phyloP scores from a whole-genome alignment of 2,888 invertebrate genomes.

The Sericinus montela region DNA sequence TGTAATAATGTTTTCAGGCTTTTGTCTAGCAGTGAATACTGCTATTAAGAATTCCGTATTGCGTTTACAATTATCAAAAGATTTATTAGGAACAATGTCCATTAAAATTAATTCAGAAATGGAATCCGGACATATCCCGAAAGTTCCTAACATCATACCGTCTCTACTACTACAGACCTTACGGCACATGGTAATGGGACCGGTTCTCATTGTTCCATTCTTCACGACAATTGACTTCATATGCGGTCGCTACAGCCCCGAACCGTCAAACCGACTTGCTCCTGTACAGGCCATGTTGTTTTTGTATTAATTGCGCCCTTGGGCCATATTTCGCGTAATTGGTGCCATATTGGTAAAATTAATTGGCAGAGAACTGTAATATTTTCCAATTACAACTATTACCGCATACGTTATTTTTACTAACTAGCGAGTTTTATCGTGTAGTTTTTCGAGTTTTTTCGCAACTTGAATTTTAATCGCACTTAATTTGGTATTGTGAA shows the following conservation, averaged over 20 bases:
- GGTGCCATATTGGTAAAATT: conserved; percentile 17
- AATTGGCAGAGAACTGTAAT: conserved; percentile 10
- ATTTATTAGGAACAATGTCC: no score
- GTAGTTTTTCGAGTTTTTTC: no score
- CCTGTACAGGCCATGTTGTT: not conserved
- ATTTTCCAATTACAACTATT: conserved; percentile 11
- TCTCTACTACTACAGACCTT: conserved; percentile 2
- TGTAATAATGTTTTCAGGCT: no score
- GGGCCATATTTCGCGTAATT: conserved; percentile 17
- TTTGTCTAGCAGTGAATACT: no score
- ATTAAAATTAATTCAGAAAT: not conserved
- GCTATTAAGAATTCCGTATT: no score
- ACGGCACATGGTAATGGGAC: conserved; percentile 16
- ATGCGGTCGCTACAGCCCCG: not conserved
- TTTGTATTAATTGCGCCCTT: conserved; percentile 16
- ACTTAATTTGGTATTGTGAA: no score
- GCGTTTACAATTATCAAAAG: no score
- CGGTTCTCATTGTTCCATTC: conserved; percentile 19
- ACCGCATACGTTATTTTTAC: not conserved
- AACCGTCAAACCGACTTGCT: conserved; percentile 1
- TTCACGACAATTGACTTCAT: conserved; percentile 15
- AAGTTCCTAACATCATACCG: not conserved
- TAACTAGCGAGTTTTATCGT: not conserved
- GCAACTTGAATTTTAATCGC: not conserved
- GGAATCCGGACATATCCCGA: not conserved